phyloP scores from a whole-genome alignment of 1,140 invertebrate genomes.

The Drosophila willistoni region DNA sequence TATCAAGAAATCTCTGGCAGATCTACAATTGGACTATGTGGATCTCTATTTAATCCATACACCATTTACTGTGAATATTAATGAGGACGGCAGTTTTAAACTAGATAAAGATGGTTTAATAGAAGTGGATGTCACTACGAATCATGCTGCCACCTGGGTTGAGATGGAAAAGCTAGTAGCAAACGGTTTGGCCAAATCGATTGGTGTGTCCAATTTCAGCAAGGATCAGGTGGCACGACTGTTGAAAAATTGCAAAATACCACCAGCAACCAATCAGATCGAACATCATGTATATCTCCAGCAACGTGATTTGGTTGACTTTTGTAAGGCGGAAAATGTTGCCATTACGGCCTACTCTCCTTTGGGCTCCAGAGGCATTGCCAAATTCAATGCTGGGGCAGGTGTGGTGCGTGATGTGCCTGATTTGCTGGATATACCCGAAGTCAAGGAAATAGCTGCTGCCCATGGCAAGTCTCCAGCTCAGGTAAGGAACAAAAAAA shows the following conservation, averaged over 20 bases:
- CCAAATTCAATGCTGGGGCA: slow-evolving; percentile 83
- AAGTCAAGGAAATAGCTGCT: slow-evolving; percentile 88
- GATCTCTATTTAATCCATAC: slow-evolving; percentile 94
- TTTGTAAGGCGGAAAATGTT: slow-evolving; percentile 89
- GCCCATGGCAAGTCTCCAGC: slow-evolving; percentile 89
- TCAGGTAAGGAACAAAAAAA: slow-evolving; percentile 82
- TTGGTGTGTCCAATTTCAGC: slow-evolving; percentile 93
- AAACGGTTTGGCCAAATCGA: slow-evolving; percentile 87
- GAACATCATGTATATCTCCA: slow-evolving; percentile 93
- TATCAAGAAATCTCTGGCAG: slow-evolving; percentile 88
- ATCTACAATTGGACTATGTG: slow-evolving; percentile 90
- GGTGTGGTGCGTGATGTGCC: slow-evolving; percentile 84
- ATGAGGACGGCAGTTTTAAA: slow-evolving; percentile 83
- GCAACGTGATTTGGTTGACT: slow-evolving; percentile 89
- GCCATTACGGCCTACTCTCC: slow-evolving; percentile 92
- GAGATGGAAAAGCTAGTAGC: slow-evolving; percentile 90
- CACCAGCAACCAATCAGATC: slow-evolving; percentile 90
- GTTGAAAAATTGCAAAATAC: slow-evolving; percentile 86
- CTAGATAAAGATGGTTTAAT: slow-evolving; percentile 86
- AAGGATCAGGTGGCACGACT: slow-evolving; percentile 87
- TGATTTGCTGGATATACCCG: slow-evolving; percentile 88
- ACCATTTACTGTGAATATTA: slow-evolving; percentile 86
- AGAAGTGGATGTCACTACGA: slow-evolving; percentile 87
- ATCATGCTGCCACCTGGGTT: slow-evolving; percentile 90
- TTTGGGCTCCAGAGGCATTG: slow-evolving; percentile 88